Evolutionary conservation across 2,797 vertebrate genomes (phyloP).

Genomic region (Spinibarbus caldwelli): DNA sequence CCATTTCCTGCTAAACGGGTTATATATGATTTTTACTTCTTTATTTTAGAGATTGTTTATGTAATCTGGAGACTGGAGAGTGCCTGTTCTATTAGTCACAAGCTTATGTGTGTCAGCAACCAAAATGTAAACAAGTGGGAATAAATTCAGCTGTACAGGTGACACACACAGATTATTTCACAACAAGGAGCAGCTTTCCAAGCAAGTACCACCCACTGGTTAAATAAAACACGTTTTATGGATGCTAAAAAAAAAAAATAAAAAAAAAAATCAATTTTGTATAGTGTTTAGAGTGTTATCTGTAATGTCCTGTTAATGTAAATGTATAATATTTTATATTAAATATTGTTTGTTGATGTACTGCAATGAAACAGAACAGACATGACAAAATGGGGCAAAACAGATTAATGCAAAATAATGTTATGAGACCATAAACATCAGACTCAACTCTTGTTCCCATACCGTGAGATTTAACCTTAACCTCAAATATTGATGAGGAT

Average conservation of each 20-base stretch:
- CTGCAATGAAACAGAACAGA: not conserved
- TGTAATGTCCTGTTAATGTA: not conserved
- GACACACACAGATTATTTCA: not conserved
- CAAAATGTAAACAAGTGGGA: not conserved
- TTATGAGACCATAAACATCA: not conserved
- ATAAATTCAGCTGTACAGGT: slow-evolving; percentile 3
- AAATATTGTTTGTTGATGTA: not conserved
- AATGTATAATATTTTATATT: not conserved
- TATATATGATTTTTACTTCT: not conserved
- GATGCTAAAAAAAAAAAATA: not conserved
- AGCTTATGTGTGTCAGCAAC: not conserved
- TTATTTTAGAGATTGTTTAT: not conserved
- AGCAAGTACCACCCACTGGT: not conserved
- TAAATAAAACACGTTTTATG: not conserved
- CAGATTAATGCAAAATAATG: not conserved
- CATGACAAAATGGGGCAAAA: not conserved
- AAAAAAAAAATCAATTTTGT: not conserved
- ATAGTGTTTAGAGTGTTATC: not conserved
- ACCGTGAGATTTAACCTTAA: not conserved
- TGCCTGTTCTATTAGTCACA: not conserved
- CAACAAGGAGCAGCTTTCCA: slow-evolving; percentile 3
- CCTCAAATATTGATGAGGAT: not conserved
- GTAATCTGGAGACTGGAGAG: not conserved
- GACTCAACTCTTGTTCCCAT: not conserved
- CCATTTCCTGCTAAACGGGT: not conserved